Evolutionary conservation across 2,888 invertebrate species (phyloP).

Genomic region (Scrobipalpa costella): DNA sequence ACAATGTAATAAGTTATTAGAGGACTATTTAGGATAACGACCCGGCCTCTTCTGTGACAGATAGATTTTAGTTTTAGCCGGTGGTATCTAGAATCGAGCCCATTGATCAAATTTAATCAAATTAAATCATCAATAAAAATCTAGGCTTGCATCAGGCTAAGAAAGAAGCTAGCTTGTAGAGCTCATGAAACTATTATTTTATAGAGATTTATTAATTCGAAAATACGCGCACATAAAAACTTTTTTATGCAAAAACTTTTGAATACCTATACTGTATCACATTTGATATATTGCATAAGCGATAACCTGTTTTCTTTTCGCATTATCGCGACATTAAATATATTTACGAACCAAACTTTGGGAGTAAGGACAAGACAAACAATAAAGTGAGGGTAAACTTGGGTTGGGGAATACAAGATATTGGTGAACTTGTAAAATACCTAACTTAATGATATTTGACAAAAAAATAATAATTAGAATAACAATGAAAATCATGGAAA

Average conservation of each 20-base stretch:
- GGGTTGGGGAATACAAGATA: not conserved
- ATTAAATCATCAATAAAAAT: no score
- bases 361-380: not conserved
- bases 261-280: not conserved
- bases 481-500: no score
- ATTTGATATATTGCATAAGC: not conserved
- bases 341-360: slow-evolving; percentile 3
- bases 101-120: no score
- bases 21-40: no score
- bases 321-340: not conserved
- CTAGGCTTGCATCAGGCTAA: no score
- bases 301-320: slow-evolving; percentile 4
- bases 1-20: no score
- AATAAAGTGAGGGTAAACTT: slow-evolving; percentile 1
- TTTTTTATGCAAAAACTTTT: not conserved
- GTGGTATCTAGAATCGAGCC: no score
- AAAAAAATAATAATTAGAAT: not conserved
- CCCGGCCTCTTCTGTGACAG: no score
- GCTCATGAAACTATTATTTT: no score
- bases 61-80: no score
- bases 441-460: not conserved
- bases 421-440: not conserved
- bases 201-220: no score
- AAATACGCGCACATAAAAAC: not conserved
- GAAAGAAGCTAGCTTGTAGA: no score